Evolutionary conservation across 2,888 invertebrate genomes (phyloP), one percentile per base, ranked within the genome.

Genomic region (Apodemia zela): DNA sequence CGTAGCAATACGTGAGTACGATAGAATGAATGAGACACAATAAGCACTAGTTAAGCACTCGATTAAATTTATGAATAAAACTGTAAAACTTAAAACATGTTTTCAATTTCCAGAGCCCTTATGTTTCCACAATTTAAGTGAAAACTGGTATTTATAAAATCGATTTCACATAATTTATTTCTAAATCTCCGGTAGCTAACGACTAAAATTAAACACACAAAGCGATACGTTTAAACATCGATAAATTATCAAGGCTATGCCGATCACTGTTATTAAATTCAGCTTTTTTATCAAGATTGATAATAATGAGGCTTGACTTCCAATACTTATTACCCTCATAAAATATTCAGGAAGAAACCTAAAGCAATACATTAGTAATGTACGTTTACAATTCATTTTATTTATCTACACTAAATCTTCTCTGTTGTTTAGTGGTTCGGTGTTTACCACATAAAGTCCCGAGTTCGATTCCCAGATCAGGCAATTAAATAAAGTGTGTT

Each of bases 271-370:
- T 25, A 54, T 25, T 25, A 25, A 54, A 25, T 54, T 25, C 15
- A 15, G 25, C 25, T 25, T 54, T 54, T 54, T 54, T 54, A 54
- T 54, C 51, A 51, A 51, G 51, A 51, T 51, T 51, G 51, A 51
- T 21, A 51, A 51, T 51, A 51, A 51, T 51, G 51, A 51, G 21
- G 11, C 18, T 17, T 51, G 51, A 13, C 51, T 51, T 51, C 51
- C 51, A 51, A 51, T 51, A 51, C 51, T 51, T 51, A 51, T 51
- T 51, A 21, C 18, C 51, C 21, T 51, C 51, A 21, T 51, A 51
- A 51, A 51, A 51, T 51, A 51, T 51, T 51, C 51, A 51, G 17
- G 21, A 51, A 18, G 51, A 21, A 51, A 51, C 51, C 11, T 21
- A 38, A 11, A 47, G 47, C 47, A 51, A 51, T 21, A 51, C 51